phyloP scores from a whole-genome alignment of 2,888 invertebrate species.

The Mellilla xanthometata region DNA sequence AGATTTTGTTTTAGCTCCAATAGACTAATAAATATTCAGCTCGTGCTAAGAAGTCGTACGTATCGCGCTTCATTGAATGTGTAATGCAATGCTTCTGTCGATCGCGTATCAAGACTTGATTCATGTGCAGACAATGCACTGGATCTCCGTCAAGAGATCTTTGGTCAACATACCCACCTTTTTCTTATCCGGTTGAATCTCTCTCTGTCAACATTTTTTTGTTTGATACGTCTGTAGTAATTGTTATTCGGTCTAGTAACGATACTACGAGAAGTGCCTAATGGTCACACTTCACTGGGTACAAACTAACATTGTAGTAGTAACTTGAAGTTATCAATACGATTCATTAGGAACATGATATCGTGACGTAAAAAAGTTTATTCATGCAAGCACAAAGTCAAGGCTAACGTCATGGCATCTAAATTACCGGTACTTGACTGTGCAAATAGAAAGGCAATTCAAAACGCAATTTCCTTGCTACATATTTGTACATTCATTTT shows the following conservation, averaged over 20 bases:
- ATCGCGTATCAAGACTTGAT: too few relatives aligned
- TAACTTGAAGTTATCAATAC: constrained; percentile 18
- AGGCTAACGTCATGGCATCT: constrained; percentile 10
- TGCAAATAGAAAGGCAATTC: constrained; percentile 5
- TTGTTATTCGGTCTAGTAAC: constrained; percentile 29
- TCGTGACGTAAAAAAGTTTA: constrained; percentile 22
- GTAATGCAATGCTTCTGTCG: constrained; percentile 11
- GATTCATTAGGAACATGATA: constrained; percentile 17
- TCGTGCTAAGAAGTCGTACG: constrained; percentile 4
- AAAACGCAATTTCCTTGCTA: neutral
- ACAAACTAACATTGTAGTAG: constrained; percentile 11
- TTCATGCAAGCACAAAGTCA: constrained; percentile 14
- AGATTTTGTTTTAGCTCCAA: constrained; percentile 21
- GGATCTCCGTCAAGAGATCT: neutral
- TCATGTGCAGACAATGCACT: neutral
- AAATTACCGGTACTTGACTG: neutral
- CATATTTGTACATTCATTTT: neutral
- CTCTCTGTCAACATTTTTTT: neutral
- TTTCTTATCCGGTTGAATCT: constrained; percentile 2
- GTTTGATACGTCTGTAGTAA: constrained; percentile 18
- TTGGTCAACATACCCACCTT: neutral
- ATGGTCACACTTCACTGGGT: constrained; percentile 20
- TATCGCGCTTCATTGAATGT: constrained; percentile 11
- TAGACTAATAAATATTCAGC: constrained; percentile 14
- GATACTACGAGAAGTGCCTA: constrained; percentile 23